A percentile compares a stretch with the other conserved stretches of the same genome.
These are phyloP conservation scores for Antigone vipio DNA, from an alignment of 2,113 vertebrate species.

Conservation along the genomic window DNA sequence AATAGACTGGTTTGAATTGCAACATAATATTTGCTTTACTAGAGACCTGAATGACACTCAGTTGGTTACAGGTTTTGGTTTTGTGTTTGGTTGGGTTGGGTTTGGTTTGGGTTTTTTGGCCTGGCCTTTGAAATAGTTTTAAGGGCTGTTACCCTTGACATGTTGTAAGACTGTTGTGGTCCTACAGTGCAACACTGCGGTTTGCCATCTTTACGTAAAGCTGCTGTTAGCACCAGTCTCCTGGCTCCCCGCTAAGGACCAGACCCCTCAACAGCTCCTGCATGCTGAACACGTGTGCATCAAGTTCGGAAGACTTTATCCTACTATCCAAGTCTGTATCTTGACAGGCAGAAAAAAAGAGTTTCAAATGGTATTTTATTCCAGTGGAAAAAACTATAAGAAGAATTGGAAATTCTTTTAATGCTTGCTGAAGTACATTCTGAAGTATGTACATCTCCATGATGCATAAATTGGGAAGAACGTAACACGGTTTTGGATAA, in stretches of 20 bases:
- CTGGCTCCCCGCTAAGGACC: too few species aligned
- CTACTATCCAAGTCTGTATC: accelerated
- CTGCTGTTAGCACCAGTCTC: too few species aligned
- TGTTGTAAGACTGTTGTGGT: not conserved
- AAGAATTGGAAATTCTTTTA: not conserved
- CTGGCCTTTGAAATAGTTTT: not conserved
- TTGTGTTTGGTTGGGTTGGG: not conserved
- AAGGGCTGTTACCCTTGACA: not conserved
- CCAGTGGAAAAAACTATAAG: not conserved
- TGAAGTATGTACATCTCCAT: not conserved
- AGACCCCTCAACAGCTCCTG: not conserved
- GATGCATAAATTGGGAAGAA: not conserved
- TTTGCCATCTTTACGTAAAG: not conserved
- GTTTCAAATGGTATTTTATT: not conserved
- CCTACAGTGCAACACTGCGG: accelerated
- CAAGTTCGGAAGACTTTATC: too few species aligned
- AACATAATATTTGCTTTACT: not conserved
- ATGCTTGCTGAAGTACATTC: not conserved
- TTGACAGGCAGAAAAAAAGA: not conserved
- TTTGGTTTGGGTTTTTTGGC: not conserved
- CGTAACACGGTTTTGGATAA: not conserved
- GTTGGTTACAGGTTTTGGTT: not conserved
- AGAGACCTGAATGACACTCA: accelerated
- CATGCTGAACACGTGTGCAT: accelerated
- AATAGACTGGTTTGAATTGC: not conserved